Base-by-base conservation (phyloP, 2,797 vertebrate genomes). In the Pangasius sanitwongsei region DNA sequence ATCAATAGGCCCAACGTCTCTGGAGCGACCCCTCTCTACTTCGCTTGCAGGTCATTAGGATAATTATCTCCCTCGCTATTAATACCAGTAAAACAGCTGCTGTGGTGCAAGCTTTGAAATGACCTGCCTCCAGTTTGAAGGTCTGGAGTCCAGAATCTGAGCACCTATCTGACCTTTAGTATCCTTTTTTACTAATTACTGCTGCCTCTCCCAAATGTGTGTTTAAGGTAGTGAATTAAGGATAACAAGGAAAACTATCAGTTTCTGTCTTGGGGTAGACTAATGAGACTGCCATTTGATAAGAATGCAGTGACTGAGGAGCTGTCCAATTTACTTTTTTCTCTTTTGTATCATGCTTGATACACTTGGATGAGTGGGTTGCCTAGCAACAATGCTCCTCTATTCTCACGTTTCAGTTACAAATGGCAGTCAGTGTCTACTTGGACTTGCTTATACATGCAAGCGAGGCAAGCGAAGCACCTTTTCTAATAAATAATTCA, bases 1-100 rank as follows among this genome's bases (percentile, higher is more conserved):
- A 99, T 99, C 92, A 99, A 99, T 94, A 96, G 98, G 81, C 98
- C 99, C 0, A 99, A 99, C 1, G 97, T 99, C n/a, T 99, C 99
- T 15, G 99, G 99, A 93, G 98, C 98, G 55, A 99, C 98, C 37
- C 98, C 99, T 0, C 96, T 99, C 44, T 99, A 99, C 94, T 99
- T 99, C 87, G 99, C 99, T 88, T 99, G 98, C 98, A 99, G 99
- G 98, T 98, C 92, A 86, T 53, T 74, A 67, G 77, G 12, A 84
- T 77, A 57, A 50, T 75, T 28, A 61, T 75, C 41, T 50, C 50
- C 44, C 6, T 81, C 28, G 41, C 44, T 48, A 25, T 34, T 87
- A 81, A 90, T 63, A 48, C 34, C 3, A 28, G 4, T 23, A 55
- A 59, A 34, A 63, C 25, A 25, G 28, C 16, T 89, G 88, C 84